A percentile compares a stretch with the other conserved stretches of the same genome.
These are phyloP conservation scores for Trichogramma dendrolimi DNA, from an alignment of 2,888 invertebrate genomes.

Conservation along the genomic window DNA sequence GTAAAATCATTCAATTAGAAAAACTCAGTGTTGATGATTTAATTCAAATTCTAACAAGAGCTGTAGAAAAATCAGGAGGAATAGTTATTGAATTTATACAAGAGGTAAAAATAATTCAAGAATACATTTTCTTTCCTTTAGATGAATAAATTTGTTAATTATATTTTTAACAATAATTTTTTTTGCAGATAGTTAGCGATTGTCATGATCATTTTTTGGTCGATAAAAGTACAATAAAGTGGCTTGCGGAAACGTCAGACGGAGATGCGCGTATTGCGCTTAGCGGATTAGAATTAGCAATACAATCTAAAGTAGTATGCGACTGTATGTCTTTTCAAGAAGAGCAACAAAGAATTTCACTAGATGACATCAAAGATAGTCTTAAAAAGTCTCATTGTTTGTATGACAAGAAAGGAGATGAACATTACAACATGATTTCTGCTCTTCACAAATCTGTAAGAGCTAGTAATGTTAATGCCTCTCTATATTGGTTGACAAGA, in stretches of 20 bases:
- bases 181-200: not conserved
- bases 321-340: constrained; percentile 32
- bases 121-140: not conserved
- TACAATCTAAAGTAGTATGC: constrained; percentile 56
- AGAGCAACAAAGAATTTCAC: constrained; percentile 51
- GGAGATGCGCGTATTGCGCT: constrained; percentile 79
- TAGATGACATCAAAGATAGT: constrained; percentile 68
- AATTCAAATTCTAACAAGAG: constrained; percentile 60
- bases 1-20: constrained; percentile 70
- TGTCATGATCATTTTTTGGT: constrained; percentile 44
- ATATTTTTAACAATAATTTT: not conserved
- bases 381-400: constrained; percentile 74
- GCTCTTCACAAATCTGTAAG: constrained; percentile 80
- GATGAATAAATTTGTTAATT: not conserved
- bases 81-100: not conserved
- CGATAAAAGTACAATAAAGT: constrained; percentile 62
- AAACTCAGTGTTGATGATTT: constrained; percentile 64
- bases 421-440: constrained; percentile 78
- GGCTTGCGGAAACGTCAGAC: constrained; percentile 73
- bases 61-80: constrained; percentile 53
- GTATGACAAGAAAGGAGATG: constrained; percentile 76
- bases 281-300: constrained; percentile 69
- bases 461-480: constrained; percentile 75
- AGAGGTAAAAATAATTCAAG: not conserved
- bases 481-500: constrained; percentile 77